Percentiles rank a stretch among this genome's conserved stretches.
Evolutionary conservation across 1,140 invertebrate genomes (phyloP).

Genomic region (Drosophila albomicans): DNA sequence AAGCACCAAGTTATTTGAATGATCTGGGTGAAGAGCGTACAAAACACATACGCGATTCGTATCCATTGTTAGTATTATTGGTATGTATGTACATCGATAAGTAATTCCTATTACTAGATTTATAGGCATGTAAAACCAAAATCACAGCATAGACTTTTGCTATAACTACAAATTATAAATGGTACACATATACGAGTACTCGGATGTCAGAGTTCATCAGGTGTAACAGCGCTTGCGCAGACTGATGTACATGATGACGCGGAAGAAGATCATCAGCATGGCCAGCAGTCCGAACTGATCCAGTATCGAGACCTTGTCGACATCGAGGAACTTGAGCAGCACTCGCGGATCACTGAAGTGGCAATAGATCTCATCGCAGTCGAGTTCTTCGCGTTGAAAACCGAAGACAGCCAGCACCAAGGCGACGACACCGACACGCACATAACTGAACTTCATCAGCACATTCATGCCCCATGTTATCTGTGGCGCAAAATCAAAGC

Average conservation of each 20-base stretch:
- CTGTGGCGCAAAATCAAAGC: constrained; percentile 88
- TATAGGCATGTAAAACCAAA: constrained; percentile 54
- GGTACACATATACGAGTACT: not conserved
- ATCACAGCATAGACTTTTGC: constrained; percentile 70
- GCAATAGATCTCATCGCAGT: constrained; percentile 87
- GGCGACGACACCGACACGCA: constrained; percentile 87
- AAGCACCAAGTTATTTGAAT: constrained; percentile 39
- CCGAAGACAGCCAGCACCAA: constrained; percentile 88
- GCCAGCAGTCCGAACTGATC: constrained; percentile 86
- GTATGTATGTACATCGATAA: constrained; percentile 11
- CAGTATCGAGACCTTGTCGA: constrained; percentile 86
- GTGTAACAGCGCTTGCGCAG: constrained; percentile 86
- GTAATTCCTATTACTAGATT: constrained; percentile 35
- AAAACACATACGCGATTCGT: constrained; percentile 22
- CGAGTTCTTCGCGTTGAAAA: constrained; percentile 86
- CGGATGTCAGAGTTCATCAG: constrained; percentile 83
- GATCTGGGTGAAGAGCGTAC: constrained; percentile 16
- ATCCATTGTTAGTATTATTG: constrained; percentile 2
- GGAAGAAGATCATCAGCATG: constrained; percentile 86
- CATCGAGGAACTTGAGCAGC: constrained; percentile 86
- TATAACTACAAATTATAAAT: constrained; percentile 57
- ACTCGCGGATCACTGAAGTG: constrained; percentile 87
- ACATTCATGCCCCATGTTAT: constrained; percentile 87
- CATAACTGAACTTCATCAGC: constrained; percentile 88
- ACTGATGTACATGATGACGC: constrained; percentile 86